phyloP scores from a whole-genome alignment of 1,140 invertebrate species.

The Caenorhabditis inopinata region DNA sequence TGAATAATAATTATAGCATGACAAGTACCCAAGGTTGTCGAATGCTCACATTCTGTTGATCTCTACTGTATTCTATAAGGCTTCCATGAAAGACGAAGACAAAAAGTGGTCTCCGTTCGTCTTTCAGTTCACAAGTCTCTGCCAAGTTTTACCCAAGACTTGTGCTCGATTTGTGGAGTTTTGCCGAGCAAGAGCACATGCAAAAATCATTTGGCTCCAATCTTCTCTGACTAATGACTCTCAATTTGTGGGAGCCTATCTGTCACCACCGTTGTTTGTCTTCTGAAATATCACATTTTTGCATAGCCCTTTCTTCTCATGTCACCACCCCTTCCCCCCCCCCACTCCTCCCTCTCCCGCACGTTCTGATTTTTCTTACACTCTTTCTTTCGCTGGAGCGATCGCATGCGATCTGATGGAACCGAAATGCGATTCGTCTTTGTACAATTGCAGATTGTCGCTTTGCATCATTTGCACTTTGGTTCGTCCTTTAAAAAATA shows the following conservation, averaged over 20 bases:
- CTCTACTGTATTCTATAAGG: too few species aligned
- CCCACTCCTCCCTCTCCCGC: background rate
- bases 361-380: conserved; percentile 2
- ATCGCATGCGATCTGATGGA: conserved; percentile 26
- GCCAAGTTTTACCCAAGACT: too few species aligned
- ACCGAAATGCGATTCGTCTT: background rate
- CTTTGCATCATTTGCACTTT: conserved; percentile 19
- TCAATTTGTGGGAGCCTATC: background rate
- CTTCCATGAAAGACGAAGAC: too few species aligned
- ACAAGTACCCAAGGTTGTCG: too few species aligned
- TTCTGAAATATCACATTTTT: conserved; percentile 20
- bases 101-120: too few species aligned
- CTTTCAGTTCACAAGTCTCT: too few species aligned
- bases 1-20: too few species aligned
- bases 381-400: background rate
- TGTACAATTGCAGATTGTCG: background rate
- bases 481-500: conserved; percentile 15
- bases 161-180: too few species aligned
- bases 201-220: conserved; percentile 20
- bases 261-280: background rate
- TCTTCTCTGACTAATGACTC: conserved; percentile 16
- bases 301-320: conserved; percentile 6
- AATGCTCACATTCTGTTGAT: too few species aligned
- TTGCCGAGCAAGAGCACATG: background rate
- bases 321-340: background rate